Evolutionary conservation across 2,888 invertebrate genomes (phyloP), one percentile per base, ranked within the genome.

Genomic region (Nasonovia ribisnigri): DNA sequence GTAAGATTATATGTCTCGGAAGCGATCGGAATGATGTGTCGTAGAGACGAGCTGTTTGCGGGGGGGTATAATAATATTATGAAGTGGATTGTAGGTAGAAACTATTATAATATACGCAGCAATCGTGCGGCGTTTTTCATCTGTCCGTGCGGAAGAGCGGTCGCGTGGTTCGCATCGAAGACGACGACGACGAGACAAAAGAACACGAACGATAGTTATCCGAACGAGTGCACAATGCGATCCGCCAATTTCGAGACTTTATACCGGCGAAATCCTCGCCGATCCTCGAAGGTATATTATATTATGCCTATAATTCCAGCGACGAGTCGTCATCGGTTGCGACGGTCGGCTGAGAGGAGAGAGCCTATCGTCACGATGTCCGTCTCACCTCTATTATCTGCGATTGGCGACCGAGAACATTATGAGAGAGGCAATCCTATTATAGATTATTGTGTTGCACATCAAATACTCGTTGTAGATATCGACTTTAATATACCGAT

Each of bases 161-260:
- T 88, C 36, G 84, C 24, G 16, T 20, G 11, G 54, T n/a, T 42
- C n/a, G 43, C 29, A 42, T 16, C 84, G n/a, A 10, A 29, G 42
- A 84, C n/a, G 36, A 36, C 84, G 43, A 57, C 43, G n/a, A 43
- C 29, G 13, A 86, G 20, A 91, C 86, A 43, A 91, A 57, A 84
- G 29, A 26, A 57, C 43, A 54, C 11, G 57, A 36, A 4, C 54
- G 54, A n/a, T n/a, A 84, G 43, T 84, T 46, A 57, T 91, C 84
- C 91, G 54, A 84, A 86, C 57, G 57, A 91, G 57, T 43, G 54
- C 57, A 54, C 84, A 57, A 91, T 57, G 46, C 43, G 86, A 91
- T 86, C 57, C 57, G 5, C 84, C 57, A 5, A 57, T 77, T 51
- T n/a, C 88, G 51, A 20, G 8, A 20, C 3, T 8, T 54, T 84